Conservation (phyloP, 2,888 invertebrate species). For the Callyntrura guangdongensis region DNA sequence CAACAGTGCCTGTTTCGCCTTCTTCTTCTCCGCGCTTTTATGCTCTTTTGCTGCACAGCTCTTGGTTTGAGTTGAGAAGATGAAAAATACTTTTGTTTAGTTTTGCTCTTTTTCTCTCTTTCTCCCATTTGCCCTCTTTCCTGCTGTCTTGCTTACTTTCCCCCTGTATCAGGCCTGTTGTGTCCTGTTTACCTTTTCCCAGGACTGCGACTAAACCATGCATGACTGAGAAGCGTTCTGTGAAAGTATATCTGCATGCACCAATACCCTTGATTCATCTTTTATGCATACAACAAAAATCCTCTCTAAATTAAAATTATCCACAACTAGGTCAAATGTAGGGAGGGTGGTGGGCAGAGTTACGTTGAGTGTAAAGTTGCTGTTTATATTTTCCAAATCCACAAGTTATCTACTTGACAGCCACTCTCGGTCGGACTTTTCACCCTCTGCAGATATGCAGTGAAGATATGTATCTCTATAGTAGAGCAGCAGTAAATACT, state of each 20-base stretch:
- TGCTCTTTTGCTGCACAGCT: background rate
- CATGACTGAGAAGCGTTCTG: background rate
- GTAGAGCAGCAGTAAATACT: background rate
- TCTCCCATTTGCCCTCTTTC: slow-evolving; percentile 61
- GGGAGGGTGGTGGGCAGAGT: slow-evolving; percentile 8
- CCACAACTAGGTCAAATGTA: slow-evolving; percentile 60
- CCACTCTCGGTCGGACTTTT: background rate
- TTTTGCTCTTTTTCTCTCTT: slow-evolving; percentile 29
- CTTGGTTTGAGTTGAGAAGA: slow-evolving; percentile 59
- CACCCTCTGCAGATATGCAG: too few relatives aligned
- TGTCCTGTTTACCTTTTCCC: slow-evolving; percentile 72
- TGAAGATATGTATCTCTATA: too few relatives aligned
- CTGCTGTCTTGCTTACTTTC: slow-evolving; percentile 47
- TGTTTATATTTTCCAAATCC: background rate
- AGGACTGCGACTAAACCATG: slow-evolving; percentile 44
- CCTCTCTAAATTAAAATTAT: slow-evolving; percentile 73
- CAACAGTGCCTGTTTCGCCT: slow-evolving; percentile 25
- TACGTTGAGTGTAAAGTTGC: background rate
- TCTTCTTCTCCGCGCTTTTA: background rate
- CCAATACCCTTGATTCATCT: slow-evolving; percentile 74
- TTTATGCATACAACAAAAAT: slow-evolving; percentile 73
- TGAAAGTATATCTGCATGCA: slow-evolving; percentile 32
- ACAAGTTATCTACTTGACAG: slow-evolving; percentile 37
- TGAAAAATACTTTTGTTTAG: slow-evolving; percentile 74
- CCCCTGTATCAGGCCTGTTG: slow-evolving; percentile 60